Base-by-base conservation (phyloP, 2,888 invertebrate genomes). In the Eupithecia tripunctaria region DNA sequence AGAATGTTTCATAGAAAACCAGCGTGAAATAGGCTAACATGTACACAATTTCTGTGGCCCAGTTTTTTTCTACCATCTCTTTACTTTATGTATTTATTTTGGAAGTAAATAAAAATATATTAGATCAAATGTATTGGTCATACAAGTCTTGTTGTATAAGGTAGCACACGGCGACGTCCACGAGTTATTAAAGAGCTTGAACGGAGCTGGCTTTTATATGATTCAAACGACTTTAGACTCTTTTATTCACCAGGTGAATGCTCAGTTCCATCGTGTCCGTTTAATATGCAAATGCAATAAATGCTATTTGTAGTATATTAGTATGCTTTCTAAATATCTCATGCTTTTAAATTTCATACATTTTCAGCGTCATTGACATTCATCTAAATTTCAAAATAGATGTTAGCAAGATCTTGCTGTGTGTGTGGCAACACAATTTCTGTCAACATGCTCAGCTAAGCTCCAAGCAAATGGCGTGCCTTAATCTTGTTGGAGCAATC, bases 261-360 rank as follows among this genome's bases (percentile, higher is more conserved):
- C 47, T 38, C 47, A 36, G 36, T 63, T 64, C n/a, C 43, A 51
- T 70, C 29, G 56, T 63, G 47, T 56, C 21, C 47, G 68, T 72
- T 66, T 65, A 75, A 65, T 74, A 75, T 75, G 67, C 56, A 72
- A 75, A 72, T 72, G 64, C 7, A 10, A 51, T 67, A 56, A 67
- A 69, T 72, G 69, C 63, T 70, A 68, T 72, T 36, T 70, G 21
- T 65, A 67, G 67, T 71, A 71, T 69, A 63, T 65, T 67, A 21
- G 32, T 41, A 70, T 70, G 63, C 74, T 74, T 74, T 74, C 74
- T 72, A 74, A 74, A 71, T 69, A 63, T 71, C 18, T n/a, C 25
- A 65, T 65, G 43, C 10, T 64, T 56, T 63, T 27, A 59, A 56
- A 70, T 38, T 67, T 56, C 56, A 59, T 56, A 63, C 47, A 69